Evolutionary conservation across 2,888 invertebrate genomes (phyloP), one percentile per base, ranked within the genome.

Genomic region (Caenorhabditis sp.): DNA sequence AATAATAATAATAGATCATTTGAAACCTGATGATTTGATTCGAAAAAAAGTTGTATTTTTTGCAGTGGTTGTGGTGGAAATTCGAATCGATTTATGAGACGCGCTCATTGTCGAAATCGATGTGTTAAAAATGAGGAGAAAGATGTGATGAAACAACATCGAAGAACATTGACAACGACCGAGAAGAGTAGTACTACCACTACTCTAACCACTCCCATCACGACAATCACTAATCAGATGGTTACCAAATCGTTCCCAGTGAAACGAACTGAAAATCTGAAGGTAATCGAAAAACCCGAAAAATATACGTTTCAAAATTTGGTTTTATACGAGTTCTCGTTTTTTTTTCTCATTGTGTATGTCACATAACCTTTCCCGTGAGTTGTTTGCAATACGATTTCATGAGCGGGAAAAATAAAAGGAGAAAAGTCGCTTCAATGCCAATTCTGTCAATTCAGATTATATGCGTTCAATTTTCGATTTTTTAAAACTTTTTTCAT

Each of bases 31-130:
- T n/a, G n/a, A n/a, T n/a, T n/a, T n/a, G n/a, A n/a, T n/a, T n/a
- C n/a, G n/a, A n/a, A n/a, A n/a, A n/a, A n/a, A n/a, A n/a, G n/a
- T n/a, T n/a, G n/a, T n/a, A n/a, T n/a, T n/a, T n/a, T n/a, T n/a
- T n/a, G 60, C 62, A 79, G 78, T 37, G 83, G 83, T 31, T 83
- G 83, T 57, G 79, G 78, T 6, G 83, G 83, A 23, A 83, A 81
- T 71, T 70, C 71, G 58, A 83, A 83, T 68, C 69, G 81, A 27
- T 83, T 83, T 60, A 72, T 81, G 70, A 62, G 81, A 6, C 59
- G 78, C 23, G 67, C 78, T 17, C 81, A 83, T 26, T 83, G 83
- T 64, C 67, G 80, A 49, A 78, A 76, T 64, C 60, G 76, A 62
- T 81, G 81, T 68, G 77, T 78, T 23, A 74, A 69, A 49, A 60